Base-by-base conservation (phyloP, 2,113 vertebrate genomes). In the Hiodon alosoides region DNA sequence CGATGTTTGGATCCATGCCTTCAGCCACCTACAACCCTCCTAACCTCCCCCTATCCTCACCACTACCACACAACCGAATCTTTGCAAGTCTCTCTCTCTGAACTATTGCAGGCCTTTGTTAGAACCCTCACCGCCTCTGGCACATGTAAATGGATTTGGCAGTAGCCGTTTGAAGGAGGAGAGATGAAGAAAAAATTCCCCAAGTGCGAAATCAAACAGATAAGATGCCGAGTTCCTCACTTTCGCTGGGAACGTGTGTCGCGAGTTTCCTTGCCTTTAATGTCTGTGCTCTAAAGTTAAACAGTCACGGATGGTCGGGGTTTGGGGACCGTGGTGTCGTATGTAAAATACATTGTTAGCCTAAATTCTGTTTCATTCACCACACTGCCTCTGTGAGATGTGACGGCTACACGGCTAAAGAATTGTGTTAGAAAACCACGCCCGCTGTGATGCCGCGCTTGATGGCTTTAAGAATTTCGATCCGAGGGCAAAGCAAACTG, bases 131-230 rank as follows among this genome's bases (percentile, higher is more conserved):
- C 86, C 86, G 91, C 90, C 90, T 85, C 81, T 46, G 91, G 89
- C 86, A 83, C 85, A 86, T 91, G 89, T 89, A 94, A 95, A 94
- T 94, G 86, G 93, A 90, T 92, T 91, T 86, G 80, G 81, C 86
- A 83, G 83, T 87, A 88, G 84, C 88, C 90, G 86, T 95, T 93
- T 92, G 90, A 94, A 93, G 82, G 85, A 84, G 91, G 85, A 92
- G 91, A 87, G 92, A 91, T 88, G 88, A 89, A 90, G 91, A 92
- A 89, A 89, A 90, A 91, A 93, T 84, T 88, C 89, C 90, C 87
- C 85, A 91, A 92, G 88, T 92, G 81, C 83, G 87, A 93, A 93
- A 93, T 92, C 90, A 91, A 92, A 93, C 85, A 91, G 86, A 90
- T 90, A 92, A 91, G 81, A 92, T 78, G 78, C 88, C 91, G 77